phyloP scores from a whole-genome alignment of 2,113 vertebrate species.

The Gopherus evgoodei region DNA sequence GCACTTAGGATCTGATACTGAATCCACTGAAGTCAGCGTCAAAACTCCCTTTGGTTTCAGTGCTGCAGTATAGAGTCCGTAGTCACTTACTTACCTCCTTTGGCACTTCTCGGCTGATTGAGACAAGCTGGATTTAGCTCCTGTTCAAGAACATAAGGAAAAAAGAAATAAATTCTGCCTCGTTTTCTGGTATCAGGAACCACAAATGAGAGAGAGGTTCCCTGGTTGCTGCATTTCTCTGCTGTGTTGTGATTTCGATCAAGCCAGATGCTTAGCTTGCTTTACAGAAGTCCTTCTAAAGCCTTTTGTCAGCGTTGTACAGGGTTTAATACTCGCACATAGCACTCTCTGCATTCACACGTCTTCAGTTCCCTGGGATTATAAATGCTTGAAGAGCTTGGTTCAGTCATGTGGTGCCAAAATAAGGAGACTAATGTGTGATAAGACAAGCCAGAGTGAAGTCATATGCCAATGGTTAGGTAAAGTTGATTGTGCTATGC shows the following conservation, averaged over 20 bases:
- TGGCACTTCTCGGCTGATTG: neutral
- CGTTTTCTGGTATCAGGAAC: neutral
- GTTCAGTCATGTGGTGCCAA: neutral
- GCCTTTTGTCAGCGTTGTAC: neutral
- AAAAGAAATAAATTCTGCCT: neutral
- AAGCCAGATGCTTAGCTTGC: too few relatives aligned
- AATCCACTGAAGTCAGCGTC: neutral
- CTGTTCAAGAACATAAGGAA: neutral
- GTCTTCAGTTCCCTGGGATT: neutral
- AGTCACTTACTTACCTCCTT: neutral
- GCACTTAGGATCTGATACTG: neutral
- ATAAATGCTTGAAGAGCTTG: neutral
- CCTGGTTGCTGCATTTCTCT: neutral
- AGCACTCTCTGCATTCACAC: neutral
- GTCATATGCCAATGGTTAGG: neutral
- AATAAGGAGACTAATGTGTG: neutral
- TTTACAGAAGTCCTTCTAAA: neutral
- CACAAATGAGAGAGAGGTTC: neutral
- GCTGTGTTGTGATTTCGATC: neutral
- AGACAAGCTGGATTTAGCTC: neutral
- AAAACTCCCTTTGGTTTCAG: neutral
- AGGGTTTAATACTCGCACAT: neutral
- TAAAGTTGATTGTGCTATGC: neutral
- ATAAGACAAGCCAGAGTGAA: neutral
- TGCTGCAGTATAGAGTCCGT: neutral